Evolutionary conservation across 2,888 invertebrate species (phyloP).

Genomic region (Amblyjoppa proteus): DNA sequence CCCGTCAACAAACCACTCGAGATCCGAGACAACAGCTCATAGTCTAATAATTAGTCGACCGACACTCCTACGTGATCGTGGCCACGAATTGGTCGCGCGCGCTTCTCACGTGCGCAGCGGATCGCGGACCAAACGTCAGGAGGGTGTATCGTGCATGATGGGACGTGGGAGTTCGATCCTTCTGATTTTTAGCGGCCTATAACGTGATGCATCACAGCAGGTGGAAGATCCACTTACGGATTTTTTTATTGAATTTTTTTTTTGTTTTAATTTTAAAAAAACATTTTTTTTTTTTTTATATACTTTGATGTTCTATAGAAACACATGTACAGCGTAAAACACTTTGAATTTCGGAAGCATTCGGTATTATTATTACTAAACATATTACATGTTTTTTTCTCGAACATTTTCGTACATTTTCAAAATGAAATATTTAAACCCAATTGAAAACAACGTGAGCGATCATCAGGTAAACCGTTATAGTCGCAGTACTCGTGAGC

Average conservation of each 20-base stretch:
- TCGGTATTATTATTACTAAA: too few relatives aligned
- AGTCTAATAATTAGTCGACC: neutral
- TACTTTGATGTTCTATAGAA: neutral
- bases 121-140: neutral
- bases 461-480: constrained; percentile 87
- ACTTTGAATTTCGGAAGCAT: neutral
- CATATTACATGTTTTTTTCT: too few relatives aligned
- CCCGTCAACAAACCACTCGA: constrained; percentile 10
- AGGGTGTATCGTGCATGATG: neutral
- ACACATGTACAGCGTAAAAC: neutral
- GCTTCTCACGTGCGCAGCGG: neutral
- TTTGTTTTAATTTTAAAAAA: too few relatives aligned
- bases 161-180: neutral
- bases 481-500: constrained; percentile 87
- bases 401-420: neutral
- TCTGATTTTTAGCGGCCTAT: neutral
- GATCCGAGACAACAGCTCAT: neutral
- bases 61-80: neutral
- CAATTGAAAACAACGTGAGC: constrained; percentile 87
- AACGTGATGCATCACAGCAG: neutral
- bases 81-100: neutral
- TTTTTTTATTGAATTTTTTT: neutral
- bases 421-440: constrained; percentile 70
- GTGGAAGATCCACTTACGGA: neutral
- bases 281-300: neutral